A percentile compares a stretch with the other conserved stretches of the same genome.
These are phyloP conservation scores for Triops cancriformis DNA, from an alignment of 1,140 invertebrate genomes.

Conservation along the genomic window DNA sequence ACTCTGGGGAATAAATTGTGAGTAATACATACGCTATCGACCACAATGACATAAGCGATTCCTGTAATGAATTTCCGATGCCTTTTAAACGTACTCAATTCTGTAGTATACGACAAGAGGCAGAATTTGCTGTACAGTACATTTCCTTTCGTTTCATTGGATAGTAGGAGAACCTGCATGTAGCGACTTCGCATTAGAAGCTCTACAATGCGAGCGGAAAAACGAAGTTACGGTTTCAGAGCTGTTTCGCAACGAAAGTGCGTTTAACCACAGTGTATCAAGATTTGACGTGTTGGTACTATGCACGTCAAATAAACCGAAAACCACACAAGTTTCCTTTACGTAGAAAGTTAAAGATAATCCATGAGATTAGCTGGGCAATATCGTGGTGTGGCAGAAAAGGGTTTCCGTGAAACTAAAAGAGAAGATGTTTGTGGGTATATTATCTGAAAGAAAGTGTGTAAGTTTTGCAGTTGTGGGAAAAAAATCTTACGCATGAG, in stretches of 20 bases:
- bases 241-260: neutral
- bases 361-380: neutral
- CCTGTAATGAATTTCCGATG: too few species aligned
- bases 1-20: too few species aligned
- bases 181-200: too few species aligned
- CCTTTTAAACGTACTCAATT: too few species aligned
- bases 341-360: neutral
- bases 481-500: neutral
- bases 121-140: too few species aligned
- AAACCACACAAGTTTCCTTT: neutral
- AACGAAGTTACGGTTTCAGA: too few species aligned
- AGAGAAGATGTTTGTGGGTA: neutral
- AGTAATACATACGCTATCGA: too few species aligned
- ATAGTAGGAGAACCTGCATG: too few species aligned
- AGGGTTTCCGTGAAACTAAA: neutral
- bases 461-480: neutral
- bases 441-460: neutral
- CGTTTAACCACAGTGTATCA: neutral
- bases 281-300: neutral
- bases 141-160: too few species aligned
- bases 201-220: too few species aligned
- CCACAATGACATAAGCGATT: too few species aligned
- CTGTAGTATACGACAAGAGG: too few species aligned
- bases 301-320: neutral
- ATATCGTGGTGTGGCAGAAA: neutral